Evolutionary conservation across 2,113 vertebrate species (phyloP).

Genomic region (Thamnaconus septentrionalis): DNA sequence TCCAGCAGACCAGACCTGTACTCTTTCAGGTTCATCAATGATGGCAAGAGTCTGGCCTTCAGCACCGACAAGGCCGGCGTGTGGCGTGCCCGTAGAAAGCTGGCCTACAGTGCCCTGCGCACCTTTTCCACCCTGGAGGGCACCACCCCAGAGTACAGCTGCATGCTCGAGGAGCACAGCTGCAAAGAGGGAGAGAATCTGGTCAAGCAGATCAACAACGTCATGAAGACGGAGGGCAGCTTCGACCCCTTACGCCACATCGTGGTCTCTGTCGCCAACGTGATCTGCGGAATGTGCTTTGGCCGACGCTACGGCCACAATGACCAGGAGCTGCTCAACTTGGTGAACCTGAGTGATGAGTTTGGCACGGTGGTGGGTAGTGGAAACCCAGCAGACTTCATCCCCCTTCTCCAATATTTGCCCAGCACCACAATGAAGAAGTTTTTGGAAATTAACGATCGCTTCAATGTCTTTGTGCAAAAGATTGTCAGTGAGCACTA

Average conservation of each 20-base stretch:
- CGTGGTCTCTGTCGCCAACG: constrained; percentile 85
- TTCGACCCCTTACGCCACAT: constrained; percentile 84
- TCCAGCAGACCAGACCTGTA: constrained; percentile 83
- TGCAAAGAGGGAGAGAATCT: constrained; percentile 78
- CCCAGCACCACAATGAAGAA: constrained; percentile 75
- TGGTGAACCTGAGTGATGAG: constrained; percentile 77
- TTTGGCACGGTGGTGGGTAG: constrained; percentile 71
- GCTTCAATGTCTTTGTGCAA: constrained; percentile 72
- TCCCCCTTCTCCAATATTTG: constrained; percentile 82
- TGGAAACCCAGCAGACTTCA: constrained; percentile 86
- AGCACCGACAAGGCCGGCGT: constrained; percentile 68
- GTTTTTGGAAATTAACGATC: constrained; percentile 76
- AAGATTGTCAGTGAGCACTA: constrained; percentile 83
- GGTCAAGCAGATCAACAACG: constrained; percentile 63
- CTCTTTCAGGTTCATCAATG: constrained; percentile 67
- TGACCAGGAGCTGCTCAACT: constrained; percentile 77
- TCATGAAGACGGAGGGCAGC: constrained; percentile 70
- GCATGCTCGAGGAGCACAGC: constrained; percentile 80
- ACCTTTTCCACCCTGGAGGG: constrained; percentile 68
- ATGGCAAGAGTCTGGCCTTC: constrained; percentile 82
- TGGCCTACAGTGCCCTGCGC: constrained; percentile 80
- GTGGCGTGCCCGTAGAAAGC: constrained; percentile 76
- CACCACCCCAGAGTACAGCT: constrained; percentile 57
- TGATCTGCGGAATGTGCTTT: constrained; percentile 89
- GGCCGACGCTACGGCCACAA: constrained; percentile 80